Percentiles rank a stretch among this genome's conserved stretches.
These are phyloP conservation scores for Lipophrys pholis DNA, from an alignment of 2,113 vertebrate species.

Conservation along the genomic window DNA sequence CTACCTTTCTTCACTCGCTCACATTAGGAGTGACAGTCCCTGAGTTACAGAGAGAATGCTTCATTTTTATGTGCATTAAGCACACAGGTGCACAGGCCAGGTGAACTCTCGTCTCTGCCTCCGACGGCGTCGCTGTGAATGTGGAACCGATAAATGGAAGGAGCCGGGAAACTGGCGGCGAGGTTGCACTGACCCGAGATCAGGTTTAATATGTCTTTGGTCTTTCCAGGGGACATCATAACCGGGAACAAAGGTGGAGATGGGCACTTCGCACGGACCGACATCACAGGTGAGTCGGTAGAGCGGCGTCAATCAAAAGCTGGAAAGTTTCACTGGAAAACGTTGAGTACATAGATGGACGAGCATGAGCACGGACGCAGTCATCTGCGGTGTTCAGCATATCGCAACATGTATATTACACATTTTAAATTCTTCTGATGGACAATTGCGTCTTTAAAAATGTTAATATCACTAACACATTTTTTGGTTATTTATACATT, in stretches of 20 bases:
- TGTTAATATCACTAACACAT: too few relatives aligned
- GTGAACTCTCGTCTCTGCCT: neutral
- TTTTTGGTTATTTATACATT: too few relatives aligned
- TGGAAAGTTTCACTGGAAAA: too few relatives aligned
- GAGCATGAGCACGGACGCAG: too few relatives aligned
- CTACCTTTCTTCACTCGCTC: slow-evolving; percentile 32
- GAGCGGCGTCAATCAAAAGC: too few relatives aligned
- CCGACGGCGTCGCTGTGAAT: neutral
- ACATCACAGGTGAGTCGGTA: slow-evolving; percentile 88
- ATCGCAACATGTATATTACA: too few relatives aligned
- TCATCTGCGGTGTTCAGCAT: too few relatives aligned
- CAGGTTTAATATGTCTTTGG: slow-evolving; percentile 43
- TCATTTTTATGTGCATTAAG: slow-evolving; percentile 54
- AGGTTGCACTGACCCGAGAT: slow-evolving; percentile 26
- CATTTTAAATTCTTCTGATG: too few relatives aligned
- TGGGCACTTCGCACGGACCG: slow-evolving; percentile 92
- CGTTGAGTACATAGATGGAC: too few relatives aligned
- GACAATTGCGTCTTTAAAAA: too few relatives aligned
- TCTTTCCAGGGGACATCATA: slow-evolving; percentile 89
- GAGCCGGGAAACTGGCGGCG: neutral
- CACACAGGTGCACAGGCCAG: slow-evolving; percentile 25
- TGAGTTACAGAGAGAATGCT: slow-evolving; percentile 40
- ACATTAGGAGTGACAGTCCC: slow-evolving; percentile 10
- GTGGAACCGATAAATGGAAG: slow-evolving; percentile 26
- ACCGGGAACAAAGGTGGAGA: slow-evolving; percentile 92